Percentiles rank a stretch among this genome's conserved stretches.
Conservation (phyloP, 2,888 invertebrate genomes). For the Meta bourneti region DNA sequence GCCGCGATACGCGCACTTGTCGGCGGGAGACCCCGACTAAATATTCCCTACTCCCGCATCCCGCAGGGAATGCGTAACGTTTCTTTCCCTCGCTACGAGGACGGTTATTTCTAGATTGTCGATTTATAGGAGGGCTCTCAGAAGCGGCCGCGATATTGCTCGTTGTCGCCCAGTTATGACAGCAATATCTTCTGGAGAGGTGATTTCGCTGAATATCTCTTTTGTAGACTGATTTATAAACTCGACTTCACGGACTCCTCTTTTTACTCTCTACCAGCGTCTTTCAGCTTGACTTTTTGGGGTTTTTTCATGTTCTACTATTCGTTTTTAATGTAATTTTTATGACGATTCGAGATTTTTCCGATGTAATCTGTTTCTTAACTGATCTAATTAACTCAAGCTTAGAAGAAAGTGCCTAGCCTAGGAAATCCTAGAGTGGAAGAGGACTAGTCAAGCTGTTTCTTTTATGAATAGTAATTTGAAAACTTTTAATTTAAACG, state of each 20-base stretch:
- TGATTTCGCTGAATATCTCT: conserved; percentile 40
- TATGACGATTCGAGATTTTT: no score
- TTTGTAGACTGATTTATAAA: conserved; percentile 69
- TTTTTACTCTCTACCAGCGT: not conserved
- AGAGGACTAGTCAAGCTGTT: no score
- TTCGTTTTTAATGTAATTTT: no score
- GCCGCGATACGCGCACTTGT: conserved; percentile 47
- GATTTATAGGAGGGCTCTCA: conserved; percentile 67
- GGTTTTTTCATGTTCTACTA: no score
- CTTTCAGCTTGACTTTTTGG: not conserved
- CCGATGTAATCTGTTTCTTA: no score
- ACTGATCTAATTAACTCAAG: no score
- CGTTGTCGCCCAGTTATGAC: conserved; percentile 74
- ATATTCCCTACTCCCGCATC: conserved; percentile 57
- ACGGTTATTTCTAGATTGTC: conserved; percentile 71
- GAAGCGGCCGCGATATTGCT: conserved; percentile 66
- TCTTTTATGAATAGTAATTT: no score
- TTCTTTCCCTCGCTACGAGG: not conserved
- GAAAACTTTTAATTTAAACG: no score
- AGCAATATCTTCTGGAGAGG: conserved; percentile 64
- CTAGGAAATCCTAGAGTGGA: no score
- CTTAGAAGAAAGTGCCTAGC: no score
- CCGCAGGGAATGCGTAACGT: conserved; percentile 62
- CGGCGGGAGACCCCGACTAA: conserved; percentile 54
- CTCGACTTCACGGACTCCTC: conserved; percentile 31